These are phyloP conservation scores for Maccullochella peelii DNA, from an alignment of 2,113 vertebrate genomes.

Conservation along the genomic window DNA sequence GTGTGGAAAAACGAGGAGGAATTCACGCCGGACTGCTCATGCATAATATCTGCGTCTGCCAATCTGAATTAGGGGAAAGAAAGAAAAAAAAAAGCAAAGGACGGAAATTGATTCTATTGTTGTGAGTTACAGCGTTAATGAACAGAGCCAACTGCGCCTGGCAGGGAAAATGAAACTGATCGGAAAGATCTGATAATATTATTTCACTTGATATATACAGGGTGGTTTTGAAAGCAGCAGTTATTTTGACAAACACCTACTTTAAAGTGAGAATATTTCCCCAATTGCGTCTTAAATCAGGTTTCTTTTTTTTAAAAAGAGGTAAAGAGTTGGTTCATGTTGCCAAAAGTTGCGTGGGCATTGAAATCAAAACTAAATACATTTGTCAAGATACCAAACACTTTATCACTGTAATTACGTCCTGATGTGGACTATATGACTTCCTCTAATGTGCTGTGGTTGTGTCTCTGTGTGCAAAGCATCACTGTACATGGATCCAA, in stretches of 20 bases:
- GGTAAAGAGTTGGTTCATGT: neutral
- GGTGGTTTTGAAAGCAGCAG: neutral
- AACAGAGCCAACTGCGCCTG: slow-evolving; percentile 13
- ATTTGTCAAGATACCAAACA: rapidly evolving
- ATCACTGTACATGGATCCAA: neutral
- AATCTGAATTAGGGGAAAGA: slow-evolving; percentile 19
- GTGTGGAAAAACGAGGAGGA: slow-evolving; percentile 39
- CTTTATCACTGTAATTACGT: neutral
- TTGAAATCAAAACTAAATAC: neutral
- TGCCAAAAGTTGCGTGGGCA: neutral
- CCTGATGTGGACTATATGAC: neutral
- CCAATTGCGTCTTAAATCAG: neutral
- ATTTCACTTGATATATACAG: neutral
- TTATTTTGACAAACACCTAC: neutral
- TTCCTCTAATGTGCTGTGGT: slow-evolving; percentile 19
- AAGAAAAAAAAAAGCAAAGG: too few species aligned
- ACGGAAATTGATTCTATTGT: slow-evolving; percentile 55
- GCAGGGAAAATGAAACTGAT: slow-evolving; percentile 13
- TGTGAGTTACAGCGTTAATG: slow-evolving; percentile 28
- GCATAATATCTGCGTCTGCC: slow-evolving; percentile 61
- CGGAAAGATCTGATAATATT: slow-evolving; percentile 28
- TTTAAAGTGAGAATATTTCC: neutral
- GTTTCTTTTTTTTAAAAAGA: neutral
- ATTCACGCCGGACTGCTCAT: slow-evolving; percentile 38
- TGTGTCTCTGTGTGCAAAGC: neutral